Evolutionary conservation across 2,888 invertebrate species (phyloP).

Genomic region (Netelia inedita): DNA sequence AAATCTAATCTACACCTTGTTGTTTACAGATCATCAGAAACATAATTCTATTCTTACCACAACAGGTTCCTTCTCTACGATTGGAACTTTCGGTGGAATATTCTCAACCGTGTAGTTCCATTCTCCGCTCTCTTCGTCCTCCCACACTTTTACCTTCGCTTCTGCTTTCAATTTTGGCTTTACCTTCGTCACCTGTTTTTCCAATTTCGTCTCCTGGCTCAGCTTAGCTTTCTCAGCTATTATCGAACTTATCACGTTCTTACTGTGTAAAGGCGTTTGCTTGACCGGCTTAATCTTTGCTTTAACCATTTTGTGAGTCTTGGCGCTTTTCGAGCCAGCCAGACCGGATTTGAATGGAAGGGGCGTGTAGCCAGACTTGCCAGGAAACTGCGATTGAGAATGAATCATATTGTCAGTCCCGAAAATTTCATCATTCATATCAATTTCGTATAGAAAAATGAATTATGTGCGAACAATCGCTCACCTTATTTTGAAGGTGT

Average conservation of each 20-base stretch:
- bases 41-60: conserved; percentile 32
- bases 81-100: conserved; percentile 65
- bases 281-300: conserved; percentile 79
- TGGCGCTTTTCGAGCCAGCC: conserved; percentile 75
- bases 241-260: conserved; percentile 82
- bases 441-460: not conserved
- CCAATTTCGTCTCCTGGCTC: conserved; percentile 79
- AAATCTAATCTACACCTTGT: not conserved
- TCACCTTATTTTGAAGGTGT: conserved; percentile 85
- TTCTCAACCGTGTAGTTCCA: conserved; percentile 73
- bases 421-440: not conserved
- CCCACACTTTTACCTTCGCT: conserved; percentile 88
- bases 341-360: conserved; percentile 78
- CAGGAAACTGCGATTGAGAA: conserved; percentile 74
- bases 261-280: conserved; percentile 81
- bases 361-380: conserved; percentile 77
- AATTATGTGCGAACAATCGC: not conserved
- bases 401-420: not conserved
- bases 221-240: conserved; percentile 83
- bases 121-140: conserved; percentile 86
- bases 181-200: conserved; percentile 87
- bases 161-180: conserved; percentile 91
- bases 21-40: not conserved
- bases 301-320: conserved; percentile 77
- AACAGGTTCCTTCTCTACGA: conserved; percentile 59